A percentile compares a stretch with the other conserved stretches of the same genome.
These are phyloP conservation scores for Tachycineta bicolor DNA, from an alignment of 2,113 vertebrate species.

Conservation along the genomic window DNA sequence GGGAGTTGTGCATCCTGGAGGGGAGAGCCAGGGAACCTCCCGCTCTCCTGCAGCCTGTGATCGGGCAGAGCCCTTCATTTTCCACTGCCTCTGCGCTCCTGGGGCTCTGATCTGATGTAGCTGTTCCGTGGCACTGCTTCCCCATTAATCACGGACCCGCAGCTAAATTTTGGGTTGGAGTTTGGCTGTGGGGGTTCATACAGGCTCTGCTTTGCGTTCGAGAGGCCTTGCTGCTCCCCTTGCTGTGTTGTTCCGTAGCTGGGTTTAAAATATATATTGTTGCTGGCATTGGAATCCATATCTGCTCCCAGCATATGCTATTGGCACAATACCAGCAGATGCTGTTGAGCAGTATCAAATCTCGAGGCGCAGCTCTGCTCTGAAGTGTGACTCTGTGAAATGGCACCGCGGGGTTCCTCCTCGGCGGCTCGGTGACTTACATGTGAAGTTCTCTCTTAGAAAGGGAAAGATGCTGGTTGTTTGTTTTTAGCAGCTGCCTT, in stretches of 20 bases:
- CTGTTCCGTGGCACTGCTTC: background rate
- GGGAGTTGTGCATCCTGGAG: background rate
- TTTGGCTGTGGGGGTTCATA: background rate
- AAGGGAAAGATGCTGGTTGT: background rate
- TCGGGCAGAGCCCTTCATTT: rapidly evolving
- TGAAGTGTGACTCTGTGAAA: constrained; percentile 26
- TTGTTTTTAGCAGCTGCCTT: background rate
- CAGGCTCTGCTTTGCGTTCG: background rate
- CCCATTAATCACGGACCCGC: rapidly evolving
- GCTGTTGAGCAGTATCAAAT: constrained; percentile 31
- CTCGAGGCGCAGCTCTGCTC: constrained; percentile 23
- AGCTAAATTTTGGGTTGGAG: background rate
- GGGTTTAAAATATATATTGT: constrained; percentile 53
- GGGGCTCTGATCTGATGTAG: background rate
- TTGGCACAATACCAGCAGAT: constrained; percentile 66
- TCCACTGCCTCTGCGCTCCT: background rate
- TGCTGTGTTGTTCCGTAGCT: constrained; percentile 7
- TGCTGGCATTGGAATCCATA: constrained; percentile 21
- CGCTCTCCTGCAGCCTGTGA: background rate
- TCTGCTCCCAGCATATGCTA: constrained; percentile 62
- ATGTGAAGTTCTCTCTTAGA: background rate
- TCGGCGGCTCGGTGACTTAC: background rate
- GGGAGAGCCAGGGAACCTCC: background rate
- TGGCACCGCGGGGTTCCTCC: constrained; percentile 33
- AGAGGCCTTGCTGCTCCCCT: background rate